Percentiles rank a stretch among this genome's conserved stretches.
phyloP scores from a whole-genome alignment of 2,888 invertebrate genomes.

The Nephrocerus scutellatus region DNA sequence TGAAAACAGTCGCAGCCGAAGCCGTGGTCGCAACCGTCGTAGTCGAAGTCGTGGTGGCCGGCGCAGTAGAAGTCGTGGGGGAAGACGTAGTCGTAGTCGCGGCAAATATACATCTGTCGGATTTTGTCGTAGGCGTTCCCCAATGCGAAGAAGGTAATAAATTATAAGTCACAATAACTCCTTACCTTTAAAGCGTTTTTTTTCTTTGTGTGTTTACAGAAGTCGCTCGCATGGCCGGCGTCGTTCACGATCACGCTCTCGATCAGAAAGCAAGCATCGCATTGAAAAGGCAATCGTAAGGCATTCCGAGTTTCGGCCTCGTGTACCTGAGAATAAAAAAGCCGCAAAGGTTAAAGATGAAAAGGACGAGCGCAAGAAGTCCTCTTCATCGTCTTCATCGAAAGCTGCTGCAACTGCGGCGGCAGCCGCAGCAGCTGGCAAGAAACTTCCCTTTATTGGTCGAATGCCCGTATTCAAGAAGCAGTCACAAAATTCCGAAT shows the following conservation, averaged over 20 bases:
- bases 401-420: conserved; percentile 27
- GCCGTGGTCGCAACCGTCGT: conserved; percentile 21
- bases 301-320: conserved; percentile 45
- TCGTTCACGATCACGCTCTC: conserved; percentile 25
- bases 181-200: too few species aligned
- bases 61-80: conserved; percentile 12
- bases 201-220: conserved; percentile 11
- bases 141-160: conserved; percentile 23
- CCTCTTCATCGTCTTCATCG: conserved; percentile 27
- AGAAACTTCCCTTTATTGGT: conserved; percentile 77
- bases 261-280: conserved; percentile 29
- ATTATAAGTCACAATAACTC: not conserved
- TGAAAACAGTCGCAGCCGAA: conserved; percentile 21
- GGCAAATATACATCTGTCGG: not conserved
- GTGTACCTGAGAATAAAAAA: conserved; percentile 37
- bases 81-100: conserved; percentile 22
- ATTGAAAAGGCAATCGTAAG: conserved; percentile 44
- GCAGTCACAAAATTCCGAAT: conserved; percentile 31
- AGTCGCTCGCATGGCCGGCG: conserved; percentile 26
- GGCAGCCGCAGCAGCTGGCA: conserved; percentile 48
- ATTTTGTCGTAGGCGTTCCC: conserved; percentile 29
- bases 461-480: conserved; percentile 71
- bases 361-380: conserved; percentile 31
- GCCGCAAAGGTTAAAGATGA: conserved; percentile 24
- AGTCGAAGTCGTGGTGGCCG: conserved; percentile 23